Evolutionary conservation across 2,888 invertebrate genomes (phyloP).

Genomic region (Gortyna flavago): DNA sequence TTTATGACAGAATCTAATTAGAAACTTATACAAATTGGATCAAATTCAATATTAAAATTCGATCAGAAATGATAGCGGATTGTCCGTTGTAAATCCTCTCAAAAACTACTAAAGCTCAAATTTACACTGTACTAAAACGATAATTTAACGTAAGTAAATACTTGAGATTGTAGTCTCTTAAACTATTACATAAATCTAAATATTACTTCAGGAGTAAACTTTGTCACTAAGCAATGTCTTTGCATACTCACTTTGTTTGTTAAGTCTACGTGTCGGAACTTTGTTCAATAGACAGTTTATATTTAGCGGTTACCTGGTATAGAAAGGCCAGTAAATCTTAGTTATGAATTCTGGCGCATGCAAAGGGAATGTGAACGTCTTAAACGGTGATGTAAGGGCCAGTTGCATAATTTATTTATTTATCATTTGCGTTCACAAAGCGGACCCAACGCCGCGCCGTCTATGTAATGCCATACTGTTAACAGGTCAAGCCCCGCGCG

Average conservation of each 20-base stretch:
- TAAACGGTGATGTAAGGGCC: not conserved
- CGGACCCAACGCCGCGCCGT: not conserved
- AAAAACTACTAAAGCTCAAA: not conserved
- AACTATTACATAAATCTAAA: constrained; percentile 44
- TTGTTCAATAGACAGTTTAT: constrained; percentile 32
- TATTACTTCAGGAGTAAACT: constrained; percentile 45
- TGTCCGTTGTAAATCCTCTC: too few species aligned
- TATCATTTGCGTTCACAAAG: not conserved
- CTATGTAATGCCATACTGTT: not conserved
- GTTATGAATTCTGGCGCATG: not conserved
- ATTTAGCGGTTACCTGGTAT: not conserved
- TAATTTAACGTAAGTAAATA: constrained; percentile 21
- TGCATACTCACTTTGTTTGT: constrained; percentile 44
- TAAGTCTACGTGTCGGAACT: constrained; percentile 57
- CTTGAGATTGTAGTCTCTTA: constrained; percentile 30
- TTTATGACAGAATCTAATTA: constrained; percentile 15
- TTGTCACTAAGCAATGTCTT: constrained; percentile 33
- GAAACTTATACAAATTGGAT: constrained; percentile 1
- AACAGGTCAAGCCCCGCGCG: too few species aligned
- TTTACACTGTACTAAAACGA: not conserved
- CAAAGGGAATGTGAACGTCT: not conserved
- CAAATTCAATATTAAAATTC: not conserved
- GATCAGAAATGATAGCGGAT: not conserved
- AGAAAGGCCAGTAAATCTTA: not conserved
- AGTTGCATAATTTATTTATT: not conserved